A percentile compares a stretch with the other conserved stretches of the same genome.
phyloP scores from a whole-genome alignment of 2,113 vertebrate genomes.

The Steatornis caripensis region DNA sequence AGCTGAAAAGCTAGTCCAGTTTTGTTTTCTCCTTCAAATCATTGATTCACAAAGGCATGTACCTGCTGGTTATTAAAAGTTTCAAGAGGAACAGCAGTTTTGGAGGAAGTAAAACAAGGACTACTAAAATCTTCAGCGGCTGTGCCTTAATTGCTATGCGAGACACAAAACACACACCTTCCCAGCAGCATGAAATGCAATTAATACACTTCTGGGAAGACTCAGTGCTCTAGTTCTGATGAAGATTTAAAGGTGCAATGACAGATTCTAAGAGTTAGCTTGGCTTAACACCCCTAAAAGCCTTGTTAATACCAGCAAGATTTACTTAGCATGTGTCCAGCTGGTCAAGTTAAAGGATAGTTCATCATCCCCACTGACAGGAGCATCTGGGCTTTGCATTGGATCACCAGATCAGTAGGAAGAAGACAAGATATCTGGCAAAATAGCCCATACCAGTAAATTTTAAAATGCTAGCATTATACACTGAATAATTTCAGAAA shows the following conservation, averaged over 20 bases:
- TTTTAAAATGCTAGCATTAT: not conserved
- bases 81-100: not conserved
- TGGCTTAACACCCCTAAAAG: not conserved
- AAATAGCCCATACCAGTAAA: not conserved
- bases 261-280: not conserved
- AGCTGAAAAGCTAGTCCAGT: not conserved
- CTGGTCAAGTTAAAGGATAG: not conserved
- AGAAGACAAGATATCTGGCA: not conserved
- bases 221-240: not conserved
- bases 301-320: not conserved
- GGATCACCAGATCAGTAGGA: not conserved
- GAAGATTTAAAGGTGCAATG: conserved; percentile 22
- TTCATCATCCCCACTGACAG: not conserved
- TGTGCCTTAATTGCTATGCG: conserved; percentile 16
- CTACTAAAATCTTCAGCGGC: not conserved
- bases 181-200: conserved; percentile 30
- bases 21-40: conserved; percentile 29
- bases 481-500: not conserved
- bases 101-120: not conserved
- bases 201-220: conserved; percentile 30
- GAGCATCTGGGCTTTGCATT: not conserved
- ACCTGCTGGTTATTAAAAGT: not conserved
- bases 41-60: not conserved
- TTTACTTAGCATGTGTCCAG: not conserved
- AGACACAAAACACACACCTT: not conserved